Percentiles rank a stretch among this genome's conserved stretches.
These are phyloP conservation scores for Cochlearius cochlearius DNA, from an alignment of 2,113 vertebrate genomes.

Conservation along the genomic window DNA sequence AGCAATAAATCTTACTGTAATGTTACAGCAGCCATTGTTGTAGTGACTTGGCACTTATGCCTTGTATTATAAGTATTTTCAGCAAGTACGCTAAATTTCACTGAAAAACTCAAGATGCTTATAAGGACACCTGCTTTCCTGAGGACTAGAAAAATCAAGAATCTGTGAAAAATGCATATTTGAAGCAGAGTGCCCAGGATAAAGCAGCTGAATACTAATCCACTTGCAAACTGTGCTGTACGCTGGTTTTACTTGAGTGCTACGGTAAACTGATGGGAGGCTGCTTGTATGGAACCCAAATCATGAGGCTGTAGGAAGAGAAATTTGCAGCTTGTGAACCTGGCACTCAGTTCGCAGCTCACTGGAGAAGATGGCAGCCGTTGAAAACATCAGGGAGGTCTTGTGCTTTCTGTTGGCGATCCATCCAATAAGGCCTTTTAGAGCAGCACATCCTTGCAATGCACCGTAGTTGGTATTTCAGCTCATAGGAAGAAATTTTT, in stretches of 20 bases:
- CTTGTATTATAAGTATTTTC: background rate
- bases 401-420: background rate
- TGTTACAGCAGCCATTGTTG: background rate
- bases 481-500: background rate
- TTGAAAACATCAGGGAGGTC: background rate
- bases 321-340: background rate
- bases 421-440: background rate
- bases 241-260: background rate
- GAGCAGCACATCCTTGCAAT: background rate
- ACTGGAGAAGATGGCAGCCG: background rate
- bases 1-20: background rate
- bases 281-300: fast-evolving
- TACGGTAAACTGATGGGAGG: background rate
- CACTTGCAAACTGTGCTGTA: background rate
- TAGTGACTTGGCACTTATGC: background rate
- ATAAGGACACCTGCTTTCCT: background rate
- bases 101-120: background rate
- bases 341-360: background rate
- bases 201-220: background rate
- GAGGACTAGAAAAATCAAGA: background rate
- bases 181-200: background rate
- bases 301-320: background rate
- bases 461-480: background rate
- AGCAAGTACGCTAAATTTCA: background rate
- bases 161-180: background rate